phyloP scores from a whole-genome alignment of 2,113 vertebrate genomes.

The Melanerpes aurifrons region DNA sequence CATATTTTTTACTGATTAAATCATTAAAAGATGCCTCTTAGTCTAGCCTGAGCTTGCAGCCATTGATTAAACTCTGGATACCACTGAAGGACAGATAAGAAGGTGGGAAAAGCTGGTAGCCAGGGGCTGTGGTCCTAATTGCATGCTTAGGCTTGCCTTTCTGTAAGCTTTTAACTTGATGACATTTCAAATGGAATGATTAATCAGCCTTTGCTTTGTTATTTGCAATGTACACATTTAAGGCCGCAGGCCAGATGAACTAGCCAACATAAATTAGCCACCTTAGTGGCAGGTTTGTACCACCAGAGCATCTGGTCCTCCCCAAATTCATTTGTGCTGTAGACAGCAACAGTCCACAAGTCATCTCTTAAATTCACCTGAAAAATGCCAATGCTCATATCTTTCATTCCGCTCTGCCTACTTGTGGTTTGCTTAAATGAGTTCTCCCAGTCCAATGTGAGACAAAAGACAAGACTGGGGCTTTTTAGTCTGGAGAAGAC shows the following conservation, averaged over 20 bases:
- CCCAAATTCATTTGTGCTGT: not conserved
- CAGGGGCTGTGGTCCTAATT: not conserved
- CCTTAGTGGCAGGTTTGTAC: not conserved
- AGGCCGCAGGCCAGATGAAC: not conserved
- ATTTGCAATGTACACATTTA: not conserved
- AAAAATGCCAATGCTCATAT: not conserved
- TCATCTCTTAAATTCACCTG: not conserved
- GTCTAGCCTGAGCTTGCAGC: not conserved
- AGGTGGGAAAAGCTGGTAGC: slow-evolving; percentile 12
- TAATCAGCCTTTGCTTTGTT: slow-evolving; percentile 11
- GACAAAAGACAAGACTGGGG: not conserved
- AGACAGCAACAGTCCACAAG: not conserved
- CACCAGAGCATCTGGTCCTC: slow-evolving; percentile 4
- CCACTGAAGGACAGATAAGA: not conserved
- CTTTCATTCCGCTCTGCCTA: not conserved
- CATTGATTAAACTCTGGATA: slow-evolving; percentile 2
- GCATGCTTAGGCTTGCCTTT: not conserved
- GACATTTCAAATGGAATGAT: slow-evolving; percentile 41
- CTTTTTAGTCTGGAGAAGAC: too few relatives aligned
- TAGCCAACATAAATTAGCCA: slow-evolving; percentile 35
- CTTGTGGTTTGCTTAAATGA: not conserved
- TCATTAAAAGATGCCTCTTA: not conserved
- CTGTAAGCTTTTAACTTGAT: slow-evolving; percentile 19
- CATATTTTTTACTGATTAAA: not conserved
- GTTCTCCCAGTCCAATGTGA: not conserved